Conservation (phyloP, 2,113 vertebrate species). For the Scophthalmus maximus region DNA sequence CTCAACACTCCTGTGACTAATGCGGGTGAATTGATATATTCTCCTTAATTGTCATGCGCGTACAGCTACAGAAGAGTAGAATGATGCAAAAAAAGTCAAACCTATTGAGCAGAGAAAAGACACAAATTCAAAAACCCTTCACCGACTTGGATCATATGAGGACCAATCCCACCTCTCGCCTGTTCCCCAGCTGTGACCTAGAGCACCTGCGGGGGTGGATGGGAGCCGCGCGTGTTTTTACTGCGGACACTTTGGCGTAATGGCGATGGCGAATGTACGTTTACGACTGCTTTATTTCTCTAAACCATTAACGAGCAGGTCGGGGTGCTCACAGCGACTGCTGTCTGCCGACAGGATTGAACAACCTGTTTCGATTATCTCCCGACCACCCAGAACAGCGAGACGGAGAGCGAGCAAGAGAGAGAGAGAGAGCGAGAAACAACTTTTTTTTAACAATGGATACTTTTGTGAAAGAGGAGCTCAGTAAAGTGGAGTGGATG, state of each 20-base stretch:
- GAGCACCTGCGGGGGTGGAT: conserved; percentile 47
- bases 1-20: conserved; percentile 1
- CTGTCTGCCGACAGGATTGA: conserved; percentile 50
- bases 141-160: not conserved
- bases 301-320: conserved; percentile 73
- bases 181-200: conserved; percentile 51
- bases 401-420: conserved; percentile 26
- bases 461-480: conserved; percentile 14
- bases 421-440: conserved; percentile 27
- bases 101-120: not conserved
- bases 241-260: conserved; percentile 60
- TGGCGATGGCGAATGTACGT: conserved; percentile 45
- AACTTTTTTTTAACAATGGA: conserved; percentile 47
- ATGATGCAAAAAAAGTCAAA: conserved; percentile 4
- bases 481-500: conserved; percentile 35
- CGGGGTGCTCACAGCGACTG: conserved; percentile 57
- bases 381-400: conserved; percentile 42
- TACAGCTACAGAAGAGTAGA: not conserved
- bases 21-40: conserved; percentile 5
- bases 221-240: conserved; percentile 55
- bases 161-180: not conserved
- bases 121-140: conserved; percentile 11
- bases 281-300: conserved; percentile 69
- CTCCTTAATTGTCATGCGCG: not conserved
- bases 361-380: conserved; percentile 66